A percentile compares a stretch with the other conserved stretches of the same genome.
Evolutionary conservation across 2,113 vertebrate genomes (phyloP).

Genomic region (Syngnathoides biaculeatus): DNA sequence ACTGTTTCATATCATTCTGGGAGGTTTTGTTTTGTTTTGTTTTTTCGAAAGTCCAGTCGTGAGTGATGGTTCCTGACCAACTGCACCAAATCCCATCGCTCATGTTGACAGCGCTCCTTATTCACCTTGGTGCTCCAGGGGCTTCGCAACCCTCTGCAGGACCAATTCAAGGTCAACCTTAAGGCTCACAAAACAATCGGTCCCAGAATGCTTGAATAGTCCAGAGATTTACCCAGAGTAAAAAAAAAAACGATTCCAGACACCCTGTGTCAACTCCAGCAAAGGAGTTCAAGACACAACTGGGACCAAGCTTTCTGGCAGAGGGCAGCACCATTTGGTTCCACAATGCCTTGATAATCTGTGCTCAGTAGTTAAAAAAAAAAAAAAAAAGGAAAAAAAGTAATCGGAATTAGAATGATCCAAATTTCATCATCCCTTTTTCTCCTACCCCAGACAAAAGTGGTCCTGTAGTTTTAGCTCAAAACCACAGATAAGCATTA

Average conservation of each 20-base stretch:
- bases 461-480: too few relatives aligned
- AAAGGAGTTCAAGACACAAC: not conserved
- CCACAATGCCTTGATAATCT: too few relatives aligned
- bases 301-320: not conserved
- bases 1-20: slow-evolving; percentile 31
- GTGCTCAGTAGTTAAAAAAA: too few relatives aligned
- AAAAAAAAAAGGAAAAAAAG: too few relatives aligned
- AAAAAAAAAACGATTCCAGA: not conserved
- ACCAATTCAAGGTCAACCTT: slow-evolving; percentile 52
- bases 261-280: not conserved
- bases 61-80: slow-evolving; percentile 60
- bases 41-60: slow-evolving; percentile 20
- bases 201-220: not conserved
- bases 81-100: slow-evolving; percentile 45
- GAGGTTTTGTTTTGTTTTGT: slow-evolving; percentile 19
- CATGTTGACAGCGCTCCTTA: slow-evolving; percentile 62
- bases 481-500: too few relatives aligned
- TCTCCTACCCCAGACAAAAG: too few relatives aligned
- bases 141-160: slow-evolving; percentile 8
- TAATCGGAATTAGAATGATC: too few relatives aligned
- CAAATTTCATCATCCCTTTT: too few relatives aligned
- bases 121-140: slow-evolving; percentile 47
- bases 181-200: slow-evolving; percentile 4
- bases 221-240: too few relatives aligned
- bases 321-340: too few relatives aligned